Evolutionary conservation across 2,113 vertebrate genomes (phyloP).

Genomic region (Trochalopteron elliotii): DNA sequence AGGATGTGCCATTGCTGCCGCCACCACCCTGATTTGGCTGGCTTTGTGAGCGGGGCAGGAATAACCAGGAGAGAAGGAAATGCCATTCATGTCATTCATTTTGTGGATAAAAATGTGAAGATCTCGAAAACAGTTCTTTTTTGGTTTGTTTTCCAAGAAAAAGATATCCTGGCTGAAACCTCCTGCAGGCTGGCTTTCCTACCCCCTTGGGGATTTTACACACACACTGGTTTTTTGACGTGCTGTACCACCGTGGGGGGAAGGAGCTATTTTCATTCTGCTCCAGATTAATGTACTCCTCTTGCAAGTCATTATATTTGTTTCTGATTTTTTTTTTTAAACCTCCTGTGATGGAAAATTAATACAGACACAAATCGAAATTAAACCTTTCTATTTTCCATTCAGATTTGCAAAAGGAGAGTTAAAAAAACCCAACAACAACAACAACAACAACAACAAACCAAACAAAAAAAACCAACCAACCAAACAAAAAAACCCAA

Average conservation of each 20-base stretch:
- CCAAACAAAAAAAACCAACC: no score
- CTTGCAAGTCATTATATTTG: neutral
- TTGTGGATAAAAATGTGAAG: neutral
- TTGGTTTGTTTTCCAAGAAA: neutral
- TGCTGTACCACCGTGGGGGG: neutral
- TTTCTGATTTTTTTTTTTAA: neutral
- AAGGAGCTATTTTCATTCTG: neutral
- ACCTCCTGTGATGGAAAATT: neutral
- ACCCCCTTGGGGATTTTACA: neutral
- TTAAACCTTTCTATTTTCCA: neutral
- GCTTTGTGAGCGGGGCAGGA: neutral
- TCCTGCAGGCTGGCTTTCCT: neutral
- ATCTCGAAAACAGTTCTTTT: neutral
- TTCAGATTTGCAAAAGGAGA: neutral
- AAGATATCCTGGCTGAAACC: neutral
- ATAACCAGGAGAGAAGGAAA: neutral
- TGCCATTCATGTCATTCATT: neutral
- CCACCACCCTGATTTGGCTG: neutral
- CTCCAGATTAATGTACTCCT: neutral
- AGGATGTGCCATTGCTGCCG: neutral
- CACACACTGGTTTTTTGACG: fast-evolving
- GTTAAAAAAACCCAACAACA: neutral
- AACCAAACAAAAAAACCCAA: no score
- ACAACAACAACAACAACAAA: no score
- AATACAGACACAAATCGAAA: neutral